phyloP scores from a whole-genome alignment of 2,888 invertebrate species.

The Argynnis bischoffii region DNA sequence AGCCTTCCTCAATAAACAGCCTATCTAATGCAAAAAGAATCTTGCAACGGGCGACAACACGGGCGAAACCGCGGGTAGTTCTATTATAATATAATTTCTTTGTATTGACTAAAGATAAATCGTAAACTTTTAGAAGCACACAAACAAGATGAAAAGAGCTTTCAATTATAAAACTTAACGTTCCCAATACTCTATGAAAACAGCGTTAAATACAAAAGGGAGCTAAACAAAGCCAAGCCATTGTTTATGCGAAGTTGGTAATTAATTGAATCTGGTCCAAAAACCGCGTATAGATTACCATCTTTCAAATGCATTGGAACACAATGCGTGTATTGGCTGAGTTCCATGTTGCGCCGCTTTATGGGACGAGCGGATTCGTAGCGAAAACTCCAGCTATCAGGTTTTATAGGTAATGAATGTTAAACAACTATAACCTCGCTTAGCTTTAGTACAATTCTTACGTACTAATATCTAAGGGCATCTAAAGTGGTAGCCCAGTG shows the following conservation, averaged over 20 bases:
- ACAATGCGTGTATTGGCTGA: conserved; percentile 43
- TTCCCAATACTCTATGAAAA: too few relatives aligned
- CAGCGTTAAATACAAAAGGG: conserved; percentile 13
- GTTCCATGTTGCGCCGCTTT: conserved; percentile 31
- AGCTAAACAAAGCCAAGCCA: conserved; percentile 29
- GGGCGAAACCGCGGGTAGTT: too few relatives aligned
- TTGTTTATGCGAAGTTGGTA: conserved; percentile 35
- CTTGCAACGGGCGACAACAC: too few relatives aligned
- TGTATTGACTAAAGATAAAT: too few relatives aligned
- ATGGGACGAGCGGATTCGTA: conserved; percentile 16
- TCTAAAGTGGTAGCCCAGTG: too few relatives aligned
- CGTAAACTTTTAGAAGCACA: too few relatives aligned
- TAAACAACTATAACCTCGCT: neutral
- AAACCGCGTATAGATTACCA: conserved; percentile 46
- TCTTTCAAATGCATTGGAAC: conserved; percentile 45
- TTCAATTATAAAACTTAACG: too few relatives aligned
- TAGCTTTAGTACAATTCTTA: neutral
- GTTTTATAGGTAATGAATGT: too few relatives aligned
- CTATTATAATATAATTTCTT: too few relatives aligned
- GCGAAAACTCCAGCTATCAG: neutral
- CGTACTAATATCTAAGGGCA: neutral
- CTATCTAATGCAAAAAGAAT: too few relatives aligned
- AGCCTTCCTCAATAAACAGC: too few relatives aligned
- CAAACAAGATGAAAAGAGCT: too few relatives aligned
- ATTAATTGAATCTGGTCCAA: conserved; percentile 47